Conservation (phyloP, 2,888 invertebrate species). For the Pycnomerus fuliginosus region DNA sequence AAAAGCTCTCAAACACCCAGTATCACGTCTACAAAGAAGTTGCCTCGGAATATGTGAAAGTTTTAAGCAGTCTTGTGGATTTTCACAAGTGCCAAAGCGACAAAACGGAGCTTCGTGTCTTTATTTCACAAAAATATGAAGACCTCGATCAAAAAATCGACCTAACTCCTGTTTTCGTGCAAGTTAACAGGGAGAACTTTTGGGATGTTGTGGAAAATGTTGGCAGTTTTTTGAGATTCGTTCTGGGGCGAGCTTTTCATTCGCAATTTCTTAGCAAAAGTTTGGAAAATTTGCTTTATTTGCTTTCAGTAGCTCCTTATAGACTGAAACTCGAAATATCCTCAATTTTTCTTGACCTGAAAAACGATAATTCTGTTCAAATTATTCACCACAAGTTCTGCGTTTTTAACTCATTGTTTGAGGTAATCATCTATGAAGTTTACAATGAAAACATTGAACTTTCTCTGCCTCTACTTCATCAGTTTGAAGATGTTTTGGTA, state of each 20-base stretch:
- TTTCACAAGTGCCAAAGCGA: background rate
- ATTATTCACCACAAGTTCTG: no score
- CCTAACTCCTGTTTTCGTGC: background rate
- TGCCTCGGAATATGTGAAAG: constrained; percentile 54
- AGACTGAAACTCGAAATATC: constrained; percentile 35
- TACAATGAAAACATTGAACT: no score
- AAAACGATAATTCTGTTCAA: no score
- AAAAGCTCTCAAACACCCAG: constrained; percentile 56
- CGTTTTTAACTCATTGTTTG: no score
- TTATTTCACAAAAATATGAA: constrained; percentile 1
- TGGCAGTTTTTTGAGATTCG: constrained; percentile 36
- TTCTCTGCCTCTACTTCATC: no score
- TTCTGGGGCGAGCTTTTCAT: constrained; percentile 34
- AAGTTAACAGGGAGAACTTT: background rate
- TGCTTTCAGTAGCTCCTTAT: constrained; percentile 29
- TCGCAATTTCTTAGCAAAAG: constrained; percentile 20
- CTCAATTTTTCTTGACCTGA: constrained; percentile 36
- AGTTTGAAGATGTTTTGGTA: no score
- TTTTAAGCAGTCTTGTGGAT: no score
- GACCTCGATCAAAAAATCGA: background rate
- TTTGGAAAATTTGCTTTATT: constrained; percentile 35
- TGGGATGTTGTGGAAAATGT: background rate
- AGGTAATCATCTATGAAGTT: constrained; percentile 33
- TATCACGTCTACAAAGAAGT: constrained; percentile 56
- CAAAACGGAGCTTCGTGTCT: background rate